Evolutionary conservation across 2,113 vertebrate species (phyloP), one percentile per base, ranked within the genome.

Genomic region (Burhinus bistriatus): DNA sequence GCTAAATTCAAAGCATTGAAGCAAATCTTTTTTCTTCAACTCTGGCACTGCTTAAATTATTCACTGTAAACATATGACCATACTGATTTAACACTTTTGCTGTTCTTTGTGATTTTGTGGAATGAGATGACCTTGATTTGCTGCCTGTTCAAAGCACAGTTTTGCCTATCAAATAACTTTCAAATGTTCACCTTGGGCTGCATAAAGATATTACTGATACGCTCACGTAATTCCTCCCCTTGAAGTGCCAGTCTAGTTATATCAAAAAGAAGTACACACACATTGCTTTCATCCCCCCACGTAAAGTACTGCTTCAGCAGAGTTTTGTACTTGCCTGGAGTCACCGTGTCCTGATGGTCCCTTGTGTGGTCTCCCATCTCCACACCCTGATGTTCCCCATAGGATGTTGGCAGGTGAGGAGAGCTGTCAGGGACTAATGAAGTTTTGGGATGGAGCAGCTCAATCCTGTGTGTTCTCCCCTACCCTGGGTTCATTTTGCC

Each of bases 41-140:
- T 80, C 62, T 80, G 58, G 30, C 21, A 47, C 45, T 88, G 58
- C 51, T 93, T 90, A 77, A 93, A 65, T 92, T 97, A 86, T 95
- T 95, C 90, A 55, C 68, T 92, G 79, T 77, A 94, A 94, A 92
- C 36, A 73, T 69, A 89, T 54, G 44, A 90, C 69, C 57, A 3
- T 42, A 82, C 44, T 61, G 68, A 90, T 64, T 93, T 90, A 91
- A 62, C 80, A 62, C 59, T 89, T 87, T n/a, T 52, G 29, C 30
- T 90, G 38, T 65, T 93, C 88, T 94, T 95, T 87, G 47, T 54
- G 49, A 75, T 90, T 89, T 94, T 77, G 44, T 62, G 91, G 79
- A 70, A 58, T 80, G 45, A 72, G 75, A 64, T 61, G 22, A 89
- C 73, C 81, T 83, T 62, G 71, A 81, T 84, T 88, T 78, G 29